Conservation (phyloP, 2,113 vertebrate genomes). For the Saccopteryx bilineata region DNA sequence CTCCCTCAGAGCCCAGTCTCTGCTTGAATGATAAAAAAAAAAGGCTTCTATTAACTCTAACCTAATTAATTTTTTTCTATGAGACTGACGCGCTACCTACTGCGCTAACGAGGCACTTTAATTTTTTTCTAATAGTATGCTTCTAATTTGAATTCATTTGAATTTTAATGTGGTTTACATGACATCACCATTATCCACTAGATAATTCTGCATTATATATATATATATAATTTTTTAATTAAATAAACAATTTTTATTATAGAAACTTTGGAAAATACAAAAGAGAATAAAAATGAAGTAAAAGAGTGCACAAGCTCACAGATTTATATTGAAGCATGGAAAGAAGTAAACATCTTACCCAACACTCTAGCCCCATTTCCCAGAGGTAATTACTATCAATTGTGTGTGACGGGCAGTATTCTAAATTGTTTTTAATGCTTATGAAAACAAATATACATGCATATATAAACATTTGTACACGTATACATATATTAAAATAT, state of each 20-base stretch:
- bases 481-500: neutral
- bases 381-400: neutral
- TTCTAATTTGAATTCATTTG: slow-evolving; percentile 56
- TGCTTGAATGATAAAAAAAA: slow-evolving; percentile 44
- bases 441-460: neutral
- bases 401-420: neutral
- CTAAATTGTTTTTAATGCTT: slow-evolving; percentile 21
- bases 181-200: slow-evolving; percentile 11
- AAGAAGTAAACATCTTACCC: neutral
- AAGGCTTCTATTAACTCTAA: slow-evolving; percentile 22
- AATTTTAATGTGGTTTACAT: slow-evolving; percentile 56
- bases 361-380: neutral
- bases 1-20: slow-evolving; percentile 7
- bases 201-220: slow-evolving; percentile 24
- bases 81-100: no score
- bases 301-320: neutral
- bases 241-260: slow-evolving; percentile 55
- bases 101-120: no score
- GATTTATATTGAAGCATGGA: slow-evolving; percentile 46
- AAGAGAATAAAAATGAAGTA: neutral
- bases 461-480: neutral
- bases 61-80: slow-evolving; percentile 25
- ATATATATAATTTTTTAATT: slow-evolving; percentile 34
- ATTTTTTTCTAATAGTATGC: slow-evolving; percentile 2
- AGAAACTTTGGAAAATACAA: slow-evolving; percentile 55